Base-by-base conservation (phyloP, 2,888 invertebrate genomes). In the Anorthoa munda region DNA sequence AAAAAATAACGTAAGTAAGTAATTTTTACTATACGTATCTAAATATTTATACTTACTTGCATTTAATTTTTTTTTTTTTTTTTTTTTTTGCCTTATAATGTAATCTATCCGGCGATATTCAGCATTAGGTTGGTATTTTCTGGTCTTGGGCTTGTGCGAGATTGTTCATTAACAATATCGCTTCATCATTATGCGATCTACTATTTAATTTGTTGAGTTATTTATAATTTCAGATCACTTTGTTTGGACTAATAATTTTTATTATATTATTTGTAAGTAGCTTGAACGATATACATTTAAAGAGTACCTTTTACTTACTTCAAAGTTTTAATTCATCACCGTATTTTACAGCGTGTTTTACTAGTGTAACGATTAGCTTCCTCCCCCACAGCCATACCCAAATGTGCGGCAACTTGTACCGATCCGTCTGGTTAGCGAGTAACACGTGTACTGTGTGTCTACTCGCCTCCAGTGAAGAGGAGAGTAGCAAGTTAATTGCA, bases 401-500 rank as follows among this genome's bases (percentile, higher is more conserved):
- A 72, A 45, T 72, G 53, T 72, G n/a, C 45, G 67, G 48, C 55
- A 21, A 53, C 50, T 63, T 23, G 45, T 48, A 69, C 65, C 53
- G 45, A 56, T 70, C 50, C 13, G 26, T 45, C 65, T 59, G 21
- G 56, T 56, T 68, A 71, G 26, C 46, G 23, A 53, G 60, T 53
- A 72, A 72, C 81, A 71, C 71, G 71, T 71, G 81, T 80, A 75
- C 59, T 48, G 61, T 73, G 61, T 73, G 67, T 71, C 75, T 75
- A 53, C 67, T 71, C 18, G 81, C 70, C 79, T 60, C 72, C 61
- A 74, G 78, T 61, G 51, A 73, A 77, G 63, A 84, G 70, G 51
- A 65, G 45, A 75, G 73, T 67, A 68, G 69, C 81, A 83, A 87
- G 88, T 86, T 90, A 90, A 90, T 90, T 90, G 89, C 89, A 86